A percentile compares a stretch with the other conserved stretches of the same genome.
Evolutionary conservation across 2,797 vertebrate genomes (phyloP).

Genomic region (Sandelia bainsii): DNA sequence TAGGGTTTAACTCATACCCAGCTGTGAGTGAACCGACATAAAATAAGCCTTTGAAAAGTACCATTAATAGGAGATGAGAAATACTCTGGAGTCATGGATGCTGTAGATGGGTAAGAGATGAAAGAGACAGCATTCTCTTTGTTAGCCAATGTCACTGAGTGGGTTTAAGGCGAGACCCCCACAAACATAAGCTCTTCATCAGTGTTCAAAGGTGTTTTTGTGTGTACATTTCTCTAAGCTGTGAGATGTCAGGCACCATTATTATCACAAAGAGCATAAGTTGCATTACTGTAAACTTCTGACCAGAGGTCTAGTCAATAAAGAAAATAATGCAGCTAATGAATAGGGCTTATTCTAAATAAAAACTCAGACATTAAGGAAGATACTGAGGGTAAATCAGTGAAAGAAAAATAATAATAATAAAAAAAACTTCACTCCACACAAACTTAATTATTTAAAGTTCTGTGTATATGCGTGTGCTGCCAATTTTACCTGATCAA

Average conservation of each 20-base stretch:
- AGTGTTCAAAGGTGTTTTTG: conserved; percentile 31
- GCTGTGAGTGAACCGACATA: conserved; percentile 73
- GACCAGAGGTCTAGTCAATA: background rate
- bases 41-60: conserved; percentile 80
- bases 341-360: background rate
- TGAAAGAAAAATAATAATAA: background rate
- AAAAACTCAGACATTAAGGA: background rate
- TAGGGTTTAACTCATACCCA: conserved; percentile 73
- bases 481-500: conserved; percentile 90
- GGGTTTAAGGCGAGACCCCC: conserved; percentile 49
- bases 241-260: conserved; percentile 3
- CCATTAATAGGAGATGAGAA: conserved; percentile 72
- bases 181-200: conserved; percentile 50
- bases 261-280: background rate
- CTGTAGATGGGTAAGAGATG: conserved; percentile 77
- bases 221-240: conserved; percentile 8
- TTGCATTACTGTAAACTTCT: background rate
- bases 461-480: background rate
- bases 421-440: background rate
- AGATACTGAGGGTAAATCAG: background rate
- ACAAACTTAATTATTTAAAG: background rate
- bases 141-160: conserved; percentile 77
- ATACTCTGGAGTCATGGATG: conserved; percentile 61
- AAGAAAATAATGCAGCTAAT: background rate
- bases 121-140: conserved; percentile 83